phyloP scores from a whole-genome alignment of 2,113 vertebrate species.

The Paraplagusia blochii region DNA sequence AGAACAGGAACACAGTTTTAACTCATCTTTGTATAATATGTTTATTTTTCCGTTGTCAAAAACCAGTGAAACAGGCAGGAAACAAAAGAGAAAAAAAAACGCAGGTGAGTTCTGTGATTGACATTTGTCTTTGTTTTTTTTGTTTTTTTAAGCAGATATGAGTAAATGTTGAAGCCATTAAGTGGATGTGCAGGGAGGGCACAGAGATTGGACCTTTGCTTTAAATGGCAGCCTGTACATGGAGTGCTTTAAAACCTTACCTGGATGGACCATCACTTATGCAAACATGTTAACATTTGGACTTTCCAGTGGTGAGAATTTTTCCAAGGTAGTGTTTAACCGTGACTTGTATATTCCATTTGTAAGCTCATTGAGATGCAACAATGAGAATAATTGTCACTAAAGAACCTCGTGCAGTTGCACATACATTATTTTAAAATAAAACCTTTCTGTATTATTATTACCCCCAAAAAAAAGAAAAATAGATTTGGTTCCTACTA shows the following conservation, averaged over 20 bases:
- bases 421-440: too few species aligned
- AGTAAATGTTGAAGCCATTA: conserved; percentile 67
- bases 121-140: conserved; percentile 49
- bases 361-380: conserved; percentile 32
- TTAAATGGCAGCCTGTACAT: conserved; percentile 53
- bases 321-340: conserved; percentile 31
- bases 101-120: conserved; percentile 35
- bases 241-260: conserved; percentile 64
- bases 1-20: conserved; percentile 29
- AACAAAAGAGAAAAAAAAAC: too few species aligned
- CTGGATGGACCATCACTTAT: conserved; percentile 52
- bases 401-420: too few species aligned
- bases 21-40: conserved; percentile 29
- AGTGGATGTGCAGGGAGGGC: conserved; percentile 60
- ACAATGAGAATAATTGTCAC: conserved; percentile 11
- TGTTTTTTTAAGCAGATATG: conserved; percentile 34
- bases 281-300: conserved; percentile 64
- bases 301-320: conserved; percentile 10
- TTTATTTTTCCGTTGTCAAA: conserved; percentile 16
- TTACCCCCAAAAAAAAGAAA: too few species aligned
- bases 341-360: conserved; percentile 51
- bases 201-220: conserved; percentile 49
- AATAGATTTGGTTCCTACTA: background rate
- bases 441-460: too few species aligned
- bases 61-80: conserved; percentile 1